A percentile compares a stretch with the other conserved stretches of the same genome.
Conservation (phyloP, 2,888 invertebrate genomes). For the Hydroisotoma schaefferi region DNA sequence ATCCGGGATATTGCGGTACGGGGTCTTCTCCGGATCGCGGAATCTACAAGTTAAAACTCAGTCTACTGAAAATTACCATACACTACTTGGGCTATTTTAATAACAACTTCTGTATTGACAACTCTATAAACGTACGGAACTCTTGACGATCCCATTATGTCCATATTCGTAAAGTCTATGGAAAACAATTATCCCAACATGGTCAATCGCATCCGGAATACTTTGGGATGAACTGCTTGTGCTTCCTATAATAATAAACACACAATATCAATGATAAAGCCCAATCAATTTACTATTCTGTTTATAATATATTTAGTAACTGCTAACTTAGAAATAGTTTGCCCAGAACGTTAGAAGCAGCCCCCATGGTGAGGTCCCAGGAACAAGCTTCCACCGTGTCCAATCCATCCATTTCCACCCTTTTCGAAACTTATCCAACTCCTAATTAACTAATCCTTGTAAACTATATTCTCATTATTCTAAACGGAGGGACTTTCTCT, state of each 20-base stretch:
- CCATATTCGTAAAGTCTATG: slow-evolving; percentile 38
- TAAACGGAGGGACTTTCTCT: too few species aligned
- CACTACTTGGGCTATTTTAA: not conserved
- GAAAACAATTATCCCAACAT: slow-evolving; percentile 38
- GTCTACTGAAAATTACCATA: not conserved
- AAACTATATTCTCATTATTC: too few species aligned
- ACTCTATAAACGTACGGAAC: slow-evolving; percentile 21
- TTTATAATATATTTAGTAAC: slow-evolving; percentile 3
- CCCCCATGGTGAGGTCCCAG: slow-evolving; percentile 38
- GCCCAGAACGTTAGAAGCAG: slow-evolving; percentile 31
- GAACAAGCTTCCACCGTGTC: slow-evolving; percentile 31
- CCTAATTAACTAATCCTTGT: too few species aligned
- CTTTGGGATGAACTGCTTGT: slow-evolving; percentile 30
- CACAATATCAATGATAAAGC: not conserved
- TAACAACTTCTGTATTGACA: not conserved
- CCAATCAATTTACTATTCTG: not conserved
- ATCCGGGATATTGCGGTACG: slow-evolving; percentile 35
- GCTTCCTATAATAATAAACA: slow-evolving; percentile 22
- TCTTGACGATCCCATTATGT: slow-evolving; percentile 32
- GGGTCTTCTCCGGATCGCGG: slow-evolving; percentile 37
- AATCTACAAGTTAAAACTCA: slow-evolving; percentile 15
- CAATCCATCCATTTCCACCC: not conserved
- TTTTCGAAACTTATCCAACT: too few species aligned
- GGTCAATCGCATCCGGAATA: slow-evolving; percentile 37
- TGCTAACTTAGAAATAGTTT: slow-evolving; percentile 32